A percentile compares a stretch with the other conserved stretches of the same genome.
These are phyloP conservation scores for Drosophila orena DNA, from an alignment of 1,140 invertebrate genomes.

Conservation along the genomic window DNA sequence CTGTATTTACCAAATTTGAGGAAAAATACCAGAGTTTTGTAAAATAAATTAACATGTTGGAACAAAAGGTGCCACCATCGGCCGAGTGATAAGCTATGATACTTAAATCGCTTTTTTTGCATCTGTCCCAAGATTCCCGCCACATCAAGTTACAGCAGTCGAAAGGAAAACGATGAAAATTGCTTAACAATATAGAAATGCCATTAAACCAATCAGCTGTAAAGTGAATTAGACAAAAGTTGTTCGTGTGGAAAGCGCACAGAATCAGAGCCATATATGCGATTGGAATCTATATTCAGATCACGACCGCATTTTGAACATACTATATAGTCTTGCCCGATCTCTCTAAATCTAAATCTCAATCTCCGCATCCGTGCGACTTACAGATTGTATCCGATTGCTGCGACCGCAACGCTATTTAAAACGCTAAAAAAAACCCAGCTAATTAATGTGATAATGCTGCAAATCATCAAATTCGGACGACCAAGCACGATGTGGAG, in stretches of 20 bases:
- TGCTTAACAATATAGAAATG: conserved; percentile 37
- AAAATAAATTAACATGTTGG: neutral
- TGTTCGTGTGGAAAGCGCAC: conserved; percentile 51
- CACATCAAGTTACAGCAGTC: conserved; percentile 19
- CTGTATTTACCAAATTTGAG: too few relatives aligned
- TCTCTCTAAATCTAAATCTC: conserved; percentile 23
- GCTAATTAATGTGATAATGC: conserved; percentile 67
- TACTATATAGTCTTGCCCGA: conserved; percentile 26
- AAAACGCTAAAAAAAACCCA: conserved; percentile 31
- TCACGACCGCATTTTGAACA: conserved; percentile 61
- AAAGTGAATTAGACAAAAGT: conserved; percentile 47
- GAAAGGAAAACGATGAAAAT: conserved; percentile 33
- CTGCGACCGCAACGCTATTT: conserved; percentile 49
- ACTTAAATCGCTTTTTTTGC: too few relatives aligned
- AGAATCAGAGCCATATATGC: conserved; percentile 31
- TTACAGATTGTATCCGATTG: conserved; percentile 61
- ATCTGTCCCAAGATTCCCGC: neutral
- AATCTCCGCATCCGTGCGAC: conserved; percentile 34
- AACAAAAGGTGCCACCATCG: neutral
- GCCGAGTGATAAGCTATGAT: neutral
- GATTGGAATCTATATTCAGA: conserved; percentile 39
- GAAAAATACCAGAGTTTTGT: too few relatives aligned
- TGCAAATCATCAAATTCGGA: conserved; percentile 28
- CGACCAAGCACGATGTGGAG: conserved; percentile 32
- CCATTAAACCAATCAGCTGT: conserved; percentile 61